Evolutionary conservation across 2,888 invertebrate genomes (phyloP), one percentile per base, ranked within the genome.

Genomic region (Polyommatus icarus): DNA sequence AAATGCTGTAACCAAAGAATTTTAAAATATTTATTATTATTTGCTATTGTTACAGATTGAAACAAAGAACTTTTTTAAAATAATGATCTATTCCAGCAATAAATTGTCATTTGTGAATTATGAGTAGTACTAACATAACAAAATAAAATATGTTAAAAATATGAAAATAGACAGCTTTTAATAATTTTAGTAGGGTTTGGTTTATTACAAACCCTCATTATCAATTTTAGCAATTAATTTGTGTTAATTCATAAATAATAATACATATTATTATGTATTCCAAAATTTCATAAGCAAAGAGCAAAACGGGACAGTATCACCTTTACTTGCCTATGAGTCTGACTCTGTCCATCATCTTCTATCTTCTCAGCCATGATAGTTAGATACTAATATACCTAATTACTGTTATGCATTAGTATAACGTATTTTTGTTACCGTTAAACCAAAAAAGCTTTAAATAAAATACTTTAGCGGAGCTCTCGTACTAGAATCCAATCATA

Each of bases 1-100:
- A 81, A 81, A 76, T 80, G 67, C 67, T 10, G 18, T 79, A 81
- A 81, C 61, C 75, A 7, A 32, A 67, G 67, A 67, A 67, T 67
- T 67, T 67, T 29, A 67, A 29, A 67, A 67, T 67, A 15, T 67
- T 67, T 32, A 15, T 67, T 67, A 67, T 32, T 67, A 61, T 61
- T 67, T 67, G 29, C 67, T 67, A 29, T 67, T 67, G 67, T 67
- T 67, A 29, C 12, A 67, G 4, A 29, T 67, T 67, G 15, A 67
- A 67, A 67, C 29, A 67, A 67, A 15, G 5, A 29, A 29, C 15
- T 29, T 29, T 67, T 67, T 67, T 67, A 6, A 5, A 67, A 15
- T 15, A 15, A 15, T 18, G 29, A 29, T 15, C 67, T 29, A 18
- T 67, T 15, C 15, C 29, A 29, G 67, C 29, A 67, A 67, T 5